phyloP scores from a whole-genome alignment of 2,797 vertebrate genomes.

The Natrix natrix region DNA sequence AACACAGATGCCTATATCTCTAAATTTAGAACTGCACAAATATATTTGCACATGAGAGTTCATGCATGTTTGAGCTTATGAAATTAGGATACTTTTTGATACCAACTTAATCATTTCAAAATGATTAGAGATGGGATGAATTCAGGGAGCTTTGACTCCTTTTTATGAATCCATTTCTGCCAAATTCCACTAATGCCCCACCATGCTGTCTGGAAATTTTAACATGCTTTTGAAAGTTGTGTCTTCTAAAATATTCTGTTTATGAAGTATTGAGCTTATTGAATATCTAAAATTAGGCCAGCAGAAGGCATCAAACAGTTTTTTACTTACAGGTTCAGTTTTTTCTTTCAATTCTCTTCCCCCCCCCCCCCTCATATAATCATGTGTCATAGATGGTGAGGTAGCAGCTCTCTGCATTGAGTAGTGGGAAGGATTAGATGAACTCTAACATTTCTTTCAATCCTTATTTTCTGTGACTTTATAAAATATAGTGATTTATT shows the following conservation, averaged over 20 bases:
- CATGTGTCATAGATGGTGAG: not conserved
- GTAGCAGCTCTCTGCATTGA: not conserved
- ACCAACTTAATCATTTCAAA: not conserved
- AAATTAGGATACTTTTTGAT: not conserved
- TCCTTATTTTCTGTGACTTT: not conserved
- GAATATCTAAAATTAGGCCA: not conserved
- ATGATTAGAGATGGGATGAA: not conserved
- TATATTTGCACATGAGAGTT: not conserved
- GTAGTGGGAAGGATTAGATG: not conserved
- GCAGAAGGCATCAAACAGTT: fast-evolving
- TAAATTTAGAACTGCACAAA: not conserved
- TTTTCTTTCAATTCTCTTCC: not conserved
- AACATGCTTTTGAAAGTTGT: not conserved
- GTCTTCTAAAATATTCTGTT: not conserved
- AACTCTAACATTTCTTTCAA: not conserved
- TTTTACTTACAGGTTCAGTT: not conserved
- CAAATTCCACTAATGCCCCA: not conserved
- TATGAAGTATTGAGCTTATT: not conserved
- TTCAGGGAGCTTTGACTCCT: too few species aligned
- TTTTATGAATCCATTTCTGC: not conserved
- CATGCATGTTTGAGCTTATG: not conserved
- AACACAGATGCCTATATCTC: not conserved
- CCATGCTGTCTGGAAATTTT: not conserved
- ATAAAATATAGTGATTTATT: not conserved
- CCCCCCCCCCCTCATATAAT: not conserved